phyloP scores from a whole-genome alignment of 1,140 invertebrate genomes.

The Pachypsylla venusta region DNA sequence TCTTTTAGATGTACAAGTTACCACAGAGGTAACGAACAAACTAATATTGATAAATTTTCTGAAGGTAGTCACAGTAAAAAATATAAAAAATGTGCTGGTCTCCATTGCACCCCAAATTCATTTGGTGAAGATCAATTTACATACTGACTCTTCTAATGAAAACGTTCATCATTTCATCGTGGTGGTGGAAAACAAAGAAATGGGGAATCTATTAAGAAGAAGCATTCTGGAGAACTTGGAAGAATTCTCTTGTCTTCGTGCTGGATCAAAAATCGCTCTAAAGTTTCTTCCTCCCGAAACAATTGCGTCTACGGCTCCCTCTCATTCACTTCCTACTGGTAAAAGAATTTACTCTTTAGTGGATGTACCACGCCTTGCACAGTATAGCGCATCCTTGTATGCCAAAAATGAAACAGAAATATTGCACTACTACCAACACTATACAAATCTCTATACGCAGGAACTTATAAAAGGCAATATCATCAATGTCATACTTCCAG shows the following conservation, averaged over 20 bases:
- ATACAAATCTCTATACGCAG: background rate
- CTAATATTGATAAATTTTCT: background rate
- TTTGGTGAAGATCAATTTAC: background rate
- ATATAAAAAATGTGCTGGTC: background rate
- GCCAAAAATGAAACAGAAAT: background rate
- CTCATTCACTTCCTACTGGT: background rate
- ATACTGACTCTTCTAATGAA: background rate
- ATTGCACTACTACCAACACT: background rate
- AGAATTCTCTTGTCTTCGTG: background rate
- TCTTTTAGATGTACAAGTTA: background rate
- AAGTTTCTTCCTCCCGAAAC: background rate
- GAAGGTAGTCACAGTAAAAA: background rate
- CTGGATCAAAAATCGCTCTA: background rate
- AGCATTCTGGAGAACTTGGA: background rate
- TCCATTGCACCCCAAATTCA: background rate
- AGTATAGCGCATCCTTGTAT: conserved; percentile 1
- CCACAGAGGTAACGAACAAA: background rate
- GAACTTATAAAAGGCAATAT: background rate
- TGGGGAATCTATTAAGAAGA: background rate
- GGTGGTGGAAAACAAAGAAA: background rate
- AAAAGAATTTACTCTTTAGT: background rate
- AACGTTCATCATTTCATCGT: background rate
- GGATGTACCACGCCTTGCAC: background rate
- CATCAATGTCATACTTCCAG: background rate
- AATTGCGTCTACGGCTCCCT: background rate